Conservation (phyloP, 23 tunicate genomes). For the Trididemnum nubilum region DNA sequence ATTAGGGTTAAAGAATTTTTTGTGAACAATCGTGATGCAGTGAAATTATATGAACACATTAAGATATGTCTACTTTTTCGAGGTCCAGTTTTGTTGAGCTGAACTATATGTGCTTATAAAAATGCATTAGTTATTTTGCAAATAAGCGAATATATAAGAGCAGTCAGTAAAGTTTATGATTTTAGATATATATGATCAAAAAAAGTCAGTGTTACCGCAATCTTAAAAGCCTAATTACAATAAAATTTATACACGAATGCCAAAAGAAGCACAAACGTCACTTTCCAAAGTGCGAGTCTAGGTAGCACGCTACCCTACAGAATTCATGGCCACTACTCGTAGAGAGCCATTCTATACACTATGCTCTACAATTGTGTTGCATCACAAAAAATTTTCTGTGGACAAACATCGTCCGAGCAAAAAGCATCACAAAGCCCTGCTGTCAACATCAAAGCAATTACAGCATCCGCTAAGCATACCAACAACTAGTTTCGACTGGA, state of each 20-base stretch:
- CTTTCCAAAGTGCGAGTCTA: constrained; percentile 23
- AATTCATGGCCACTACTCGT: constrained; percentile 27
- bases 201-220: constrained; percentile 1
- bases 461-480: constrained; percentile 36
- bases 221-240: background rate
- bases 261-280: constrained; percentile 16
- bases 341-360: constrained; percentile 13
- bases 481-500: constrained; percentile 32
- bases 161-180: constrained; percentile 5
- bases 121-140: constrained; percentile 13
- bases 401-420: too few relatives aligned
- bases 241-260: constrained; percentile 22
- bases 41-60: background rate
- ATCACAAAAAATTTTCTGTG: constrained; percentile 26
- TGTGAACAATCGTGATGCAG: too few relatives aligned
- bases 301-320: constrained; percentile 12
- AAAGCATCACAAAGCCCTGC: constrained; percentile 18
- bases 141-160: background rate
- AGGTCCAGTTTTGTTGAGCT: constrained; percentile 16
- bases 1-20: background rate
- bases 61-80: constrained; percentile 6
- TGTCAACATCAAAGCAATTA: constrained; percentile 21
- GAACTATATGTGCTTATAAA: constrained; percentile 2
- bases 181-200: constrained; percentile 9
- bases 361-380: constrained; percentile 26